Conservation (phyloP, 1,140 invertebrate genomes). For the Aradophagus sp. region DNA sequence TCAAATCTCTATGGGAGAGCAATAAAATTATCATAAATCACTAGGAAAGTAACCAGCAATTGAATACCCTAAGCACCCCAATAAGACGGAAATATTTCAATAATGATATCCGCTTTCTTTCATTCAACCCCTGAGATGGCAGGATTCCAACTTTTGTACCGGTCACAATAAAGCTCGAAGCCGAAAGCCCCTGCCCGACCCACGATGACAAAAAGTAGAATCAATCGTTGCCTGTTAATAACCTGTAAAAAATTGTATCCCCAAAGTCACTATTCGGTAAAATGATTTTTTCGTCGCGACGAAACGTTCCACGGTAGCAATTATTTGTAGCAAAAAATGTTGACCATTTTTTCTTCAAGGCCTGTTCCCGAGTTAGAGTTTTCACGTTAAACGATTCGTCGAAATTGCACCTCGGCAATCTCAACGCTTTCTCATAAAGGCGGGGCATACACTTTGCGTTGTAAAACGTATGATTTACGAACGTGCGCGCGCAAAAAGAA, state of each 20-base stretch:
- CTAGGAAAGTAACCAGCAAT: conserved; percentile 27
- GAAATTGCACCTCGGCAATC: conserved; percentile 56
- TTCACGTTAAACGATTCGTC: neutral
- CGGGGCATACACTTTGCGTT: conserved; percentile 49
- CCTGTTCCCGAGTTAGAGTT: conserved; percentile 8
- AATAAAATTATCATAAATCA: conserved; percentile 46
- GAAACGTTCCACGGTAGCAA: too few relatives aligned
- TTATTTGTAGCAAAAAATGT: too few relatives aligned
- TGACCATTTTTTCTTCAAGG: conserved; percentile 27
- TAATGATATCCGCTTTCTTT: conserved; percentile 43
- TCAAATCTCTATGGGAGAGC: too few relatives aligned
- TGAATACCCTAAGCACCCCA: conserved; percentile 5
- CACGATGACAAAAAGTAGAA: conserved; percentile 25
- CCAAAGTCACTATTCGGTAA: conserved; percentile 29
- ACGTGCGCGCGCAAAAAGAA: conserved; percentile 23
- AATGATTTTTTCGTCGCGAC: conserved; percentile 34
- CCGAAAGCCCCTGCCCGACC: conserved; percentile 4
- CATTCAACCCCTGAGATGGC: conserved; percentile 9
- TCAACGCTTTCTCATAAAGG: conserved; percentile 42
- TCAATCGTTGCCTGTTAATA: conserved; percentile 5
- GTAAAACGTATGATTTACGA: conserved; percentile 62
- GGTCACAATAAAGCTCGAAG: conserved; percentile 34
- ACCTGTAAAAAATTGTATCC: conserved; percentile 12
- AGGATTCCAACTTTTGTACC: conserved; percentile 25
- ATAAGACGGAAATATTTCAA: conserved; percentile 34